Evolutionary conservation across 2,797 vertebrate genomes (phyloP).

Genomic region (Pteronotus mesoamericanus): DNA sequence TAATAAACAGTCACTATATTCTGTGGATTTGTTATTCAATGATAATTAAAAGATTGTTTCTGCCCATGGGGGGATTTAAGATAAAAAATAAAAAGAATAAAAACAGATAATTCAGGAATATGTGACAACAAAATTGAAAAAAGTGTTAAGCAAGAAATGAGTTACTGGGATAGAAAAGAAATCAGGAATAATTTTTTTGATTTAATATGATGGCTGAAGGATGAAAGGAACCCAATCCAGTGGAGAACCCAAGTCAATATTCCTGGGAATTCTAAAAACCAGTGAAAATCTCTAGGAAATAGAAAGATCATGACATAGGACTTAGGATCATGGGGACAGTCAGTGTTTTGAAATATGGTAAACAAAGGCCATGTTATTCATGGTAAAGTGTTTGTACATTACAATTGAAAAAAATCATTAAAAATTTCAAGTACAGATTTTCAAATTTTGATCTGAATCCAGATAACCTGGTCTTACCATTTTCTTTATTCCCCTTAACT

Average conservation of each 20-base stretch:
- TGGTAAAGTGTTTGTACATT: background rate
- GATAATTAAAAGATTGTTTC: slow-evolving; percentile 1
- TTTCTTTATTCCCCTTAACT: background rate
- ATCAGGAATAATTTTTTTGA: background rate
- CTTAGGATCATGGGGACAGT: background rate
- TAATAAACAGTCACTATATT: background rate
- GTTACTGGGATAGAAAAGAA: background rate
- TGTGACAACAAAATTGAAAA: background rate
- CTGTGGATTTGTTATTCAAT: background rate
- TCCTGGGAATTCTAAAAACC: background rate
- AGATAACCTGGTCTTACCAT: background rate
- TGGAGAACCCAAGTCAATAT: background rate
- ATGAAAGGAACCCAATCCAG: background rate
- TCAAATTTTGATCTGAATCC: background rate
- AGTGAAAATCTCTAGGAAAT: background rate
- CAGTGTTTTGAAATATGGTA: background rate
- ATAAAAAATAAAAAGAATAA: background rate
- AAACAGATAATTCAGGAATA: background rate
- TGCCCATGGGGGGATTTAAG: background rate
- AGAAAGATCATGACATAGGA: background rate
- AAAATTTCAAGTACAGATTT: background rate
- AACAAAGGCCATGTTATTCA: background rate
- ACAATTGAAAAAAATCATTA: background rate
- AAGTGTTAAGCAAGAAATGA: background rate
- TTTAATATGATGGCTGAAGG: background rate